Evolutionary conservation across 2,113 vertebrate species (phyloP), one percentile per base, ranked within the genome.

Genomic region (Mirounga angustirostris): DNA sequence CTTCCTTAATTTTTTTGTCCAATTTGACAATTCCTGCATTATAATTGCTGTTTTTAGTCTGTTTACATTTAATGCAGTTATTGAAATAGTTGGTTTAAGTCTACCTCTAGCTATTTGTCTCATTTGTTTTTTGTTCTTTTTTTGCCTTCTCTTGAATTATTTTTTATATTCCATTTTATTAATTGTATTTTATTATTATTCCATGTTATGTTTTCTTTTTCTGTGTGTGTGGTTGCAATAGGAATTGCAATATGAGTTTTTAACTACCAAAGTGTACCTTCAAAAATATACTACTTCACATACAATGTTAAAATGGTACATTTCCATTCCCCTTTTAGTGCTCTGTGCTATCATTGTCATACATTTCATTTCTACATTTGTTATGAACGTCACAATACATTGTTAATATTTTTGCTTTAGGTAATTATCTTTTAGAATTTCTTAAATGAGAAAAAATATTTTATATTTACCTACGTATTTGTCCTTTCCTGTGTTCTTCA

Each of bases 221-320:
- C 54, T 84, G 1, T 80, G 22, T 85, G 18, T 74, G 21, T 65
- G n/a, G 6, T 80, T 79, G 14, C 82, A n/a, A 28, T 81, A 54
- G 67, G 40, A 18, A 78, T 91, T 96, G 36, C 33, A 92, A 33
- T 94, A 30, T 50, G 28, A 91, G 24, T 83, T 46, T 92, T 94
- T 79, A 73, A 58, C 19, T 65, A 58, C 40, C 10, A 80, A 91
- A 61, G 50, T 65, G n/a, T 50, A 40, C 13, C 19, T 87, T 83
- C 24, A 40, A 83, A 89, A 91, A 59, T 87, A 36, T 54, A n/a
- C 36, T 79, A 26, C 33, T 43, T 89, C 28, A 85, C 43, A 50
- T 30, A 50, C 43, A 78, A 30, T 50, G 43, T 78, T 78, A 18
- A 78, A 50, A 28, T 43, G 50, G 43, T 50, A 10, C 30, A 50